phyloP scores from a whole-genome alignment of 2,113 vertebrate species.

The Gymnarchus niloticus region DNA sequence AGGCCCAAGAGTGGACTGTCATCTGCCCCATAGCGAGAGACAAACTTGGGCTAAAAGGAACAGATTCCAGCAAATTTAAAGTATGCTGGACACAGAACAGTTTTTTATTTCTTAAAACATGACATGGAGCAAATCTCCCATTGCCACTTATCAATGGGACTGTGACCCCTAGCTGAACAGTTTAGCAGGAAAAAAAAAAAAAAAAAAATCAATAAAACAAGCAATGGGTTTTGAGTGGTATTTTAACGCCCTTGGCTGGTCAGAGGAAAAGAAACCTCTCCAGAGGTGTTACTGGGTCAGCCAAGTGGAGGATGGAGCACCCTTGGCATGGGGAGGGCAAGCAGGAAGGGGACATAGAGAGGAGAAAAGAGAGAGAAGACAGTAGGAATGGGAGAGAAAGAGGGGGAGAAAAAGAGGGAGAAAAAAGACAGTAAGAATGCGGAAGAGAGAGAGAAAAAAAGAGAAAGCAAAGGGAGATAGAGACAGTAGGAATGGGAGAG shows the following conservation, averaged over 20 bases:
- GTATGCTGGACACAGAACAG: background rate
- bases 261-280: background rate
- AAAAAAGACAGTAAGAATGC: no score
- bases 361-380: slow-evolving; percentile 18
- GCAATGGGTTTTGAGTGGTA: background rate
- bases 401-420: no score
- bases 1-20: background rate
- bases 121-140: background rate
- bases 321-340: no score
- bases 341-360: background rate
- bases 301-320: background rate
- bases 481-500: slow-evolving; percentile 36
- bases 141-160: background rate
- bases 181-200: no score
- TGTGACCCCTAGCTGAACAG: background rate
- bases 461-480: background rate
- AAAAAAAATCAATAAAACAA: background rate
- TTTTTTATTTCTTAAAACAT: background rate
- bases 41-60: background rate
- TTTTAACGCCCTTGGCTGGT: slow-evolving; percentile 18
- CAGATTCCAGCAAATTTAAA: background rate
- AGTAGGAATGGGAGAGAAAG: slow-evolving; percentile 34
- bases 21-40: background rate
- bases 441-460: background rate
- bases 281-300: slow-evolving; percentile 4